These are phyloP conservation scores for Dioctria rufipes DNA, from an alignment of 2,888 invertebrate genomes.

Conservation along the genomic window DNA sequence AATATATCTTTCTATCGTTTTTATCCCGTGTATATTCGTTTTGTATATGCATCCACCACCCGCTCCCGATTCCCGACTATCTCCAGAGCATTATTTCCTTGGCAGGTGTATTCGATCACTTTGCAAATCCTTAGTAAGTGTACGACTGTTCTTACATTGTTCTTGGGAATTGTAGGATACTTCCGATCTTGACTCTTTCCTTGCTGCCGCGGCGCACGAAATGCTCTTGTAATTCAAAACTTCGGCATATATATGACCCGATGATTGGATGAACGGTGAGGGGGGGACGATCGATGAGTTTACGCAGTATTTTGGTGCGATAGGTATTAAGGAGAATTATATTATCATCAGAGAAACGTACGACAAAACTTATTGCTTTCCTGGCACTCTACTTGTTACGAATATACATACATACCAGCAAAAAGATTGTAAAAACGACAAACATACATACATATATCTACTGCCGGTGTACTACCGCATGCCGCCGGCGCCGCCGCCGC, in stretches of 20 bases:
- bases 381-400: background rate
- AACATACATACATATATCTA: background rate
- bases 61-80: no score
- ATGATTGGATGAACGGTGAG: no score
- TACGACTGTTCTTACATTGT: background rate
- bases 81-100: background rate
- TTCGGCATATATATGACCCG: no score
- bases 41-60: background rate
- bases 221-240: background rate
- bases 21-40: slow-evolving; percentile 1
- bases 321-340: background rate
- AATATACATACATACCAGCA: no score
- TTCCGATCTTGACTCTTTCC: background rate
- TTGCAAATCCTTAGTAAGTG: slow-evolving; percentile 6
- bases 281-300: background rate
- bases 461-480: background rate
- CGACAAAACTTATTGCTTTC: background rate
- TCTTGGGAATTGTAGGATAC: no score
- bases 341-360: background rate
- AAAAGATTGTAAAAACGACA: background rate
- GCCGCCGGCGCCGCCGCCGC: background rate
- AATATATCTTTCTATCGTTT: slow-evolving; percentile 27
- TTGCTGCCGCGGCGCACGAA: background rate
- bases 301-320: background rate
- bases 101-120: slow-evolving; percentile 28